Percentiles rank a stretch among this genome's conserved stretches.
phyloP scores from a whole-genome alignment of 2,888 invertebrate species.

The Parnassius smintheus region DNA sequence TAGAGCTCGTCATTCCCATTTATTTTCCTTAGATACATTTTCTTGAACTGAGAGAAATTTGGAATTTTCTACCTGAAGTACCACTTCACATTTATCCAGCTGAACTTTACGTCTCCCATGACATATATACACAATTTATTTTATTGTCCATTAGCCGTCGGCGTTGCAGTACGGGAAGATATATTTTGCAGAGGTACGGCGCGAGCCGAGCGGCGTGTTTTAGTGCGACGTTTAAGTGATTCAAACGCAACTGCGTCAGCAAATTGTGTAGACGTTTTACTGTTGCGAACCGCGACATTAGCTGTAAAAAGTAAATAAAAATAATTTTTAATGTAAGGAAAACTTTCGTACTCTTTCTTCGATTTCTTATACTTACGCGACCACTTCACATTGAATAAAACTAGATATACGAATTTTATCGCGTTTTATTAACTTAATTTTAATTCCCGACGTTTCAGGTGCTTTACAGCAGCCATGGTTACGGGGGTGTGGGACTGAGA shows the following conservation, averaged over 20 bases:
- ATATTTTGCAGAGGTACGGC: conserved; percentile 51
- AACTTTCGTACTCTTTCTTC: neutral
- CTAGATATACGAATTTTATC: too few relatives aligned
- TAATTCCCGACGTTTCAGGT: too few relatives aligned
- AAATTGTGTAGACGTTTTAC: conserved; percentile 13
- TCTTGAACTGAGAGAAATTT: conserved; percentile 16
- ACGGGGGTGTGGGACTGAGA: too few relatives aligned
- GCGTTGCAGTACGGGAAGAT: conserved; percentile 39
- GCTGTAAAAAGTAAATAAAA: neutral
- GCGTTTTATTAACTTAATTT: too few relatives aligned
- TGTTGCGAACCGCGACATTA: neutral
- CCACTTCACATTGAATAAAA: too few relatives aligned
- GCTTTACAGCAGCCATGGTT: too few relatives aligned
- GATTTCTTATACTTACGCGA: too few relatives aligned
- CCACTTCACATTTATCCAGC: conserved; percentile 34
- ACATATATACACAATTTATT: conserved; percentile 43
- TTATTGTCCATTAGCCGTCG: conserved; percentile 50
- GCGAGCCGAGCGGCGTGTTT: conserved; percentile 37
- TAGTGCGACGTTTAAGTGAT: conserved; percentile 45
- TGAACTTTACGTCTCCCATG: conserved; percentile 42
- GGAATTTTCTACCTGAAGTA: conserved; percentile 23
- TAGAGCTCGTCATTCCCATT: conserved; percentile 7
- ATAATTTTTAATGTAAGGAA: neutral
- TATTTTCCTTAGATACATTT: conserved; percentile 17
- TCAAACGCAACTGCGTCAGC: conserved; percentile 33